A percentile compares a stretch with the other conserved stretches of the same genome.
Evolutionary conservation across 2,797 vertebrate genomes (phyloP).

Genomic region (Chloroceryle amazona): DNA sequence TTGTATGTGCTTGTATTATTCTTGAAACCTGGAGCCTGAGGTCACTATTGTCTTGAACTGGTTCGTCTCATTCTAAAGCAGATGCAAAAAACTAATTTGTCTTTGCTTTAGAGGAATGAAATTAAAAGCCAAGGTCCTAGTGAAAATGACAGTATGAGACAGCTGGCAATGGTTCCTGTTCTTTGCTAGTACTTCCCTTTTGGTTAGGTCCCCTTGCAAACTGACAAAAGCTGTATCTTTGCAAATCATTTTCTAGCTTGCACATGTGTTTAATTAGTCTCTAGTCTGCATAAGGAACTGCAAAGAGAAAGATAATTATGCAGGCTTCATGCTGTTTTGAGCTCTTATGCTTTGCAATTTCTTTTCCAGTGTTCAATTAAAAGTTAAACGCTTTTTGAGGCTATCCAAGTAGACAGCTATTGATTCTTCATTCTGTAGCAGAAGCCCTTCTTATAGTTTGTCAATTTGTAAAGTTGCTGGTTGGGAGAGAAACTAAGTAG

Average conservation of each 20-base stretch:
- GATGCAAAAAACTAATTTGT: neutral
- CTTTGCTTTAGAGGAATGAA: neutral
- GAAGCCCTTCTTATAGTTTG: slow-evolving; percentile 14
- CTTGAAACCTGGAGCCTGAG: neutral
- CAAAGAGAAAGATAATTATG: slow-evolving; percentile 65
- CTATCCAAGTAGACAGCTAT: slow-evolving; percentile 51
- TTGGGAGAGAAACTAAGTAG: neutral
- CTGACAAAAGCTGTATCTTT: neutral
- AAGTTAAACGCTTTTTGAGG: slow-evolving; percentile 61
- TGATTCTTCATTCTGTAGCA: slow-evolving; percentile 44
- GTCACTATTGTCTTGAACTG: accelerated
- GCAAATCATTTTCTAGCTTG: slow-evolving; percentile 31
- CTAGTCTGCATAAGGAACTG: slow-evolving; percentile 25
- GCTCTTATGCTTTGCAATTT: slow-evolving; percentile 37
- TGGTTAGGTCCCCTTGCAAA: neutral
- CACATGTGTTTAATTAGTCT: slow-evolving; percentile 65
- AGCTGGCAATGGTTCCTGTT: neutral
- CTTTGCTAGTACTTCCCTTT: neutral
- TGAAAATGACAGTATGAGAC: neutral
- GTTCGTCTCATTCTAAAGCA: neutral
- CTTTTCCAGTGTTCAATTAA: slow-evolving; percentile 49
- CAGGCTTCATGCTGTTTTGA: slow-evolving; percentile 49
- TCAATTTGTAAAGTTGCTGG: slow-evolving; percentile 6
- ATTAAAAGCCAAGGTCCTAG: neutral
- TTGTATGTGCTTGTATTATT: neutral